These are phyloP conservation scores for Heteromurus nitidus DNA, from an alignment of 2,888 invertebrate species.

Conservation along the genomic window DNA sequence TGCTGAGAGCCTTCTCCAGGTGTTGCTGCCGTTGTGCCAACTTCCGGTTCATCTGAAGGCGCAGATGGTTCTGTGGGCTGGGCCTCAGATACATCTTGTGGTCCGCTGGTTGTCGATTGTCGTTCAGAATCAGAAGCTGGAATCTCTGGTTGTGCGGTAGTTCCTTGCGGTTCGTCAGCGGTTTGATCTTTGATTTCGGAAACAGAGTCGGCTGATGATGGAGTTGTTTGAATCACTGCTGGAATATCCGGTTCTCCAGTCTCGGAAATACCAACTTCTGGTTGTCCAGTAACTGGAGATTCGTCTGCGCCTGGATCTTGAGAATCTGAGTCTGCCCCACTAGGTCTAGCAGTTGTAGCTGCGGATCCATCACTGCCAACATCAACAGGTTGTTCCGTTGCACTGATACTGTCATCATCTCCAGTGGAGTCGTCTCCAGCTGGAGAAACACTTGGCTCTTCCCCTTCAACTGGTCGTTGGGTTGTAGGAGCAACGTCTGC, in stretches of 20 bases:
- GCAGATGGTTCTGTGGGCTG: constrained; percentile 47
- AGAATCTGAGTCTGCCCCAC: constrained; percentile 20
- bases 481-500: not conserved
- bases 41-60: constrained; percentile 1
- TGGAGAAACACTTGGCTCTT: not conserved
- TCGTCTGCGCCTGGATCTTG: constrained; percentile 7
- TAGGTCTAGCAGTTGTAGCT: constrained; percentile 21
- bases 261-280: constrained; percentile 33
- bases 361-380: not conserved
- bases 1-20: constrained; percentile 72
- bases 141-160: constrained; percentile 14
- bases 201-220: constrained; percentile 1
- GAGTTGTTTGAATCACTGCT: constrained; percentile 25
- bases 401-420: not conserved
- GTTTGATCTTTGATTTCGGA: constrained; percentile 44
- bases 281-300: constrained; percentile 11
- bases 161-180: constrained; percentile 8
- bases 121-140: constrained; percentile 18
- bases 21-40: constrained; percentile 33
- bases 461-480: not conserved
- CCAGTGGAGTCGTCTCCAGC: too few relatives aligned
- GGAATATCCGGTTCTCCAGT: not conserved
- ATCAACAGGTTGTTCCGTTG: constrained; percentile 8
- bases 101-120: constrained; percentile 21
- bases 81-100: constrained; percentile 33